phyloP scores from a whole-genome alignment of 2,888 invertebrate species.

The Artemia sinica region DNA sequence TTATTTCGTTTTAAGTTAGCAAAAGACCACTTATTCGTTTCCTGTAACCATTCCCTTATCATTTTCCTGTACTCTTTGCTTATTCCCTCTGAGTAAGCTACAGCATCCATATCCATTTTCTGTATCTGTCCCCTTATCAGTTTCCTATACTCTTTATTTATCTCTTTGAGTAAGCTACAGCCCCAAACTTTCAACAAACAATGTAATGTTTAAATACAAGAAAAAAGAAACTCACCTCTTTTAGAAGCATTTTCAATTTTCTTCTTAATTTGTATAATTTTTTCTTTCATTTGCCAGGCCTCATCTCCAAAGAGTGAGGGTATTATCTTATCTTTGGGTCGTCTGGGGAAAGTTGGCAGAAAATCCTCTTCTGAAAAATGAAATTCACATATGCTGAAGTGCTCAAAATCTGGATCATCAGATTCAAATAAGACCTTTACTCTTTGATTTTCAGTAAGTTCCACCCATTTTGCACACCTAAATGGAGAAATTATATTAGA shows the following conservation, averaged over 20 bases:
- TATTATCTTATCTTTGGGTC: neutral
- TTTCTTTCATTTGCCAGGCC: neutral
- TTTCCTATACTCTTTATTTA: no score
- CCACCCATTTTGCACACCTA: conserved; percentile 12
- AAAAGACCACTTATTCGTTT: no score
- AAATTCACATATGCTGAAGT: neutral
- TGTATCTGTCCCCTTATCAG: no score
- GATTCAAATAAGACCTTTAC: neutral
- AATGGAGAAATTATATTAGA: neutral
- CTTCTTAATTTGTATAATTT: neutral
- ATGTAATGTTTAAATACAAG: no score
- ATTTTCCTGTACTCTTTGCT: no score
- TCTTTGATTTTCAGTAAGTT: neutral
- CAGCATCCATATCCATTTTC: no score
- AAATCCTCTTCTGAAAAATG: neutral
- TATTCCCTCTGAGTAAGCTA: no score
- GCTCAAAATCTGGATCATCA: neutral
- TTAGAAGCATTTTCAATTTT: conserved; percentile 11
- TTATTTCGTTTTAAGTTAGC: no score
- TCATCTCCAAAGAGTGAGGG: conserved; percentile 3
- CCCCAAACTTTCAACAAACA: no score
- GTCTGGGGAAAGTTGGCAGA: conserved; percentile 8
- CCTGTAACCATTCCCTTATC: no score
- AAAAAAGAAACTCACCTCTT: neutral
- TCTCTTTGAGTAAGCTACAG: no score